Evolutionary conservation across 1,140 invertebrate species (phyloP), one percentile per base, ranked within the genome.

Genomic region (Drosophila busckii): DNA sequence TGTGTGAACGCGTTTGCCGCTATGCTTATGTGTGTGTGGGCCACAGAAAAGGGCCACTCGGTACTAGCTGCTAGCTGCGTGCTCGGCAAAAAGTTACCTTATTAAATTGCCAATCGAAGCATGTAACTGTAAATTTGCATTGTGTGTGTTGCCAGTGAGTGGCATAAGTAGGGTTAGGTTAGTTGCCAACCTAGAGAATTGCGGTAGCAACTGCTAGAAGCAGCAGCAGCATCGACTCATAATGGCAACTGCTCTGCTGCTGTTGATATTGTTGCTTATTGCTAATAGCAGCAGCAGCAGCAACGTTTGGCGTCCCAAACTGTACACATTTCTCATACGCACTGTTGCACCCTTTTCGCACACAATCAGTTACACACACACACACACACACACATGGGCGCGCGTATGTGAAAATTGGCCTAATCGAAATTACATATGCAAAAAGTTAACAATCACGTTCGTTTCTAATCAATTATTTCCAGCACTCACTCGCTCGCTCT

Each of bases 91-190:
- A 73, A 78, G 73, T 82, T 82, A 82, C 69, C 69, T 82, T 82
- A 82, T 82, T 82, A 82, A 82, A 82, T 82, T 82, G 75, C 76
- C 75, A 82, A 82, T 82, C 75, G 75, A 82, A 75, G 69, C 75
- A 83, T 82, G 75, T 82, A 82, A 82, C 75, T 82, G 75, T 82
- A 82, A 82, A 82, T 82, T 82, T 82, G 73, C 73, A 80, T 80
- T 80, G 75, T 80, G 61, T 58, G 62, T 70, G 68, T 25, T 52
- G 50, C 60, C 48, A 35, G 48, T 19, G 45, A 53, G 45, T 42
- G 50, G 23, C 16, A 22, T 17, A 41, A 32, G 34, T 5, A 25
- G 9, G 15, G 7, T 3, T 12, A 7, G 6, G 1, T n/a, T 0
- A 9, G 3, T 8, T 32, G 15, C n/a, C n/a, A n/a, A n/a, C n/a